phyloP scores from a whole-genome alignment of 1,140 invertebrate species.

The Euwallacea fornicatus region DNA sequence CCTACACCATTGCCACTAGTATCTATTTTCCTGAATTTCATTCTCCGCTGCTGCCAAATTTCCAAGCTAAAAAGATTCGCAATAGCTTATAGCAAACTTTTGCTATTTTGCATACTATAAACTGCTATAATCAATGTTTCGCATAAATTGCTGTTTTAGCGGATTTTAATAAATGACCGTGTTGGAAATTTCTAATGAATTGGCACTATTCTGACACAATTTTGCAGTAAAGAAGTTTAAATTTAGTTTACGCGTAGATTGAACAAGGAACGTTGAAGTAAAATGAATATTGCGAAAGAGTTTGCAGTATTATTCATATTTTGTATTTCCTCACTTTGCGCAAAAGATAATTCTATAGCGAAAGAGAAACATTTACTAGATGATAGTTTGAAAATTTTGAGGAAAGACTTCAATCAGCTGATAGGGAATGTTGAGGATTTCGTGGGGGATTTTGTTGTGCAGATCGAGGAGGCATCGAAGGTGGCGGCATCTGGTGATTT shows the following conservation, averaged over 20 bases:
- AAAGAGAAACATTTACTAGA: background rate
- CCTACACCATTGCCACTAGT: constrained; percentile 1
- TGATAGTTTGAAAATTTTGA: constrained; percentile 26
- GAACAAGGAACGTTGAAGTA: background rate
- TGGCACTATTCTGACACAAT: background rate
- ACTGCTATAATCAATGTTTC: no score
- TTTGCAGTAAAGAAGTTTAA: background rate
- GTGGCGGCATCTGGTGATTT: constrained; percentile 2
- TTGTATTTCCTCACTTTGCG: no score
- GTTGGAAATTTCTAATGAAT: no score
- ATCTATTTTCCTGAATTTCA: no score
- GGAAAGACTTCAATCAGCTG: constrained; percentile 28
- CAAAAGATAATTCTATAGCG: no score
- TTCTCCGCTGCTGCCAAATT: no score
- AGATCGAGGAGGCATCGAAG: constrained; percentile 7
- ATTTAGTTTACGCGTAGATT: background rate
- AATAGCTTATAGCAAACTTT: background rate
- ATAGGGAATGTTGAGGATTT: constrained; percentile 29
- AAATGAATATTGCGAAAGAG: background rate
- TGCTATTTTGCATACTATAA: background rate
- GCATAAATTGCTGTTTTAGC: no score
- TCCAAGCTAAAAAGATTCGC: no score
- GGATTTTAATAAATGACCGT: background rate
- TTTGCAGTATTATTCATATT: no score
- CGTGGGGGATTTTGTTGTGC: constrained; percentile 14